Evolutionary conservation across 30 jellyfish, hydroid and myxozoan species (phyloP).

Genomic region (Rhopilema esculentum): DNA sequence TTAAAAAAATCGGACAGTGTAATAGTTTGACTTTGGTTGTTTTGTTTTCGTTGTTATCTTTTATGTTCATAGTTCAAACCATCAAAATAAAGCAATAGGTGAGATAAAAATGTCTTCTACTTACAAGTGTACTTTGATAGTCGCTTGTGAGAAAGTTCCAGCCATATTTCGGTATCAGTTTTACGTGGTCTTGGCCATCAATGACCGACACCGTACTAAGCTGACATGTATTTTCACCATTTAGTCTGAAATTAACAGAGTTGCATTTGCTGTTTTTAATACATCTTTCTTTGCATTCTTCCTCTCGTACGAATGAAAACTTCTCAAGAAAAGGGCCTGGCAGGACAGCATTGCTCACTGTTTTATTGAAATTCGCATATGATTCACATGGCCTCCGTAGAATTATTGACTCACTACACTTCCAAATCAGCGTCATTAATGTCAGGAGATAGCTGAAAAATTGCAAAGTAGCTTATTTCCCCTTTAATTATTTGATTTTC

Average conservation of each 20-base stretch:
- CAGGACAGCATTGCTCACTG: neutral
- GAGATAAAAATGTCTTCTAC: neutral
- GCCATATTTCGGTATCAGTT: neutral
- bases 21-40: too few relatives aligned
- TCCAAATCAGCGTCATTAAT: neutral
- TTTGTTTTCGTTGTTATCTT: too few relatives aligned
- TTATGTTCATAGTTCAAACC: too few relatives aligned
- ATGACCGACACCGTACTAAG: neutral
- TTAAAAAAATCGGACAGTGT: too few relatives aligned
- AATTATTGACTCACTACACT: neutral
- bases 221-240: neutral
- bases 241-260: neutral
- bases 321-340: neutral
- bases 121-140: neutral
- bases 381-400: neutral
- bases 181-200: neutral
- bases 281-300: neutral
- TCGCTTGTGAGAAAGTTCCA: neutral
- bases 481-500: too few relatives aligned
- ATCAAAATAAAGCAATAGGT: neutral
- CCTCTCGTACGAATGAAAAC: neutral
- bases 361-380: neutral
- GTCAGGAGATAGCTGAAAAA: neutral
- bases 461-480: neutral
- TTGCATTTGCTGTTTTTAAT: neutral